Evolutionary conservation across 2,888 invertebrate species (phyloP), one percentile per base, ranked within the genome.

Genomic region (Cosmia pyralina): DNA sequence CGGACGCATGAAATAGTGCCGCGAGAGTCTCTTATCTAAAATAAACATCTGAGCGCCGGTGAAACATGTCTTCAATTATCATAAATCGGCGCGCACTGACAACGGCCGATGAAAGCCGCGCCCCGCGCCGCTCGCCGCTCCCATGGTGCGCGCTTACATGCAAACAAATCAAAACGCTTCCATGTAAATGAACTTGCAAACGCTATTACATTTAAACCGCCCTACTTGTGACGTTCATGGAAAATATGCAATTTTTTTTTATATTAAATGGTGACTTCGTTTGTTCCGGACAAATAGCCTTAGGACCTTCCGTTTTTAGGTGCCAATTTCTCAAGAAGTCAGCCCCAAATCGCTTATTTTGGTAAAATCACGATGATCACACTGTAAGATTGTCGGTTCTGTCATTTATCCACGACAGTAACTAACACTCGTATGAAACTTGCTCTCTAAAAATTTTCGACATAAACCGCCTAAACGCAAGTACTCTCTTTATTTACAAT

Each of bases 61-160:
- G 95, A 95, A 95, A 95, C 96, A 95, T 94, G 96, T 93, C 95
- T 96, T 96, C 95, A 95, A 96, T 96, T 96, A 96, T 95, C 95
- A 95, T 96, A 96, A 96, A 96, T 96, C 95, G 95, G 93, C 92
- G 91, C 88, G 90, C 89, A 92, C 93, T 93, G 95, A 94, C 95
- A 92, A 89, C 91, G 92, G 84, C 88, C 92, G 93, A 93, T 90
- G 93, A 93, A 92, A 93, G 91, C 92, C 93, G 92, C 93, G 92
- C 94, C 93, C 89, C 89, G 91, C 90, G 87, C 90, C 89, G 90
- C 92, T 90, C 93, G 91, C 94, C 92, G 88, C 88, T 89, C 88
- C 87, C 88, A 88, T 85, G 88, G 89, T 88, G 88, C 89, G 70
- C 85, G 77, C 76, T 81, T 79, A 89, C 89, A 86, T 90, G 87